Percentiles rank a stretch among this genome's conserved stretches.
Evolutionary conservation across 2,888 invertebrate genomes (phyloP).

Genomic region (Aricia artaxerxes): DNA sequence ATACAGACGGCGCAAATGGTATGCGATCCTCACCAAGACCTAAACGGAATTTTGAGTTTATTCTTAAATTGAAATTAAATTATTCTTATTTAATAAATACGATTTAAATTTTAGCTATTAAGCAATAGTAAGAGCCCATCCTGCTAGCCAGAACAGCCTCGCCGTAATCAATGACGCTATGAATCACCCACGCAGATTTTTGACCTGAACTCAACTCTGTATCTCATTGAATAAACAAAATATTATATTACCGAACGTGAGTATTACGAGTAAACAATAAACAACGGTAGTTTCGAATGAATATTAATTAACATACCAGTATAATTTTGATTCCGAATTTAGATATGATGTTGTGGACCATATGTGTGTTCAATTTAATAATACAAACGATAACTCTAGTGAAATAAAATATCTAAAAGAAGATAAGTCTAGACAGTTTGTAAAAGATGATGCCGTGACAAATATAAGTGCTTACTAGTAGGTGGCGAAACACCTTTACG

Average conservation of each 20-base stretch:
- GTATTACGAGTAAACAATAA: slow-evolving; percentile 6
- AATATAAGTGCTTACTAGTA: too few species aligned
- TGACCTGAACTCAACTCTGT: slow-evolving; percentile 24
- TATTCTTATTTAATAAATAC: too few species aligned
- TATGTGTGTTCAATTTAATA: not conserved
- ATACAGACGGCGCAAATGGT: too few species aligned
- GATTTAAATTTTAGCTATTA: not conserved
- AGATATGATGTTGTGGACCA: not conserved
- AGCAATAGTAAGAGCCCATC: not conserved
- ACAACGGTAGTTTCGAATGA: slow-evolving; percentile 12
- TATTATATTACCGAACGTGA: slow-evolving; percentile 19
- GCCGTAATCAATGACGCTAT: not conserved
- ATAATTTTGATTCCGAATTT: not conserved
- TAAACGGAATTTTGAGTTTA: too few species aligned
- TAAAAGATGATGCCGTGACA: too few species aligned
- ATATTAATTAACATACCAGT: slow-evolving; percentile 10
- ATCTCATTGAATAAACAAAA: slow-evolving; percentile 24
- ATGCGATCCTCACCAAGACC: too few species aligned
- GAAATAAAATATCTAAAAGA: not conserved
- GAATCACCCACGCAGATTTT: slow-evolving; percentile 30
- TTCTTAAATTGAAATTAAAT: too few species aligned
- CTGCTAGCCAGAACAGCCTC: not conserved
- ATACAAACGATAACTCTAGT: not conserved
- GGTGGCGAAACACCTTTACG: not conserved
- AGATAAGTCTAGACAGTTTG: too few species aligned